Evolutionary conservation across 2,888 invertebrate genomes (phyloP).

Genomic region (Saturnia japonica): DNA sequence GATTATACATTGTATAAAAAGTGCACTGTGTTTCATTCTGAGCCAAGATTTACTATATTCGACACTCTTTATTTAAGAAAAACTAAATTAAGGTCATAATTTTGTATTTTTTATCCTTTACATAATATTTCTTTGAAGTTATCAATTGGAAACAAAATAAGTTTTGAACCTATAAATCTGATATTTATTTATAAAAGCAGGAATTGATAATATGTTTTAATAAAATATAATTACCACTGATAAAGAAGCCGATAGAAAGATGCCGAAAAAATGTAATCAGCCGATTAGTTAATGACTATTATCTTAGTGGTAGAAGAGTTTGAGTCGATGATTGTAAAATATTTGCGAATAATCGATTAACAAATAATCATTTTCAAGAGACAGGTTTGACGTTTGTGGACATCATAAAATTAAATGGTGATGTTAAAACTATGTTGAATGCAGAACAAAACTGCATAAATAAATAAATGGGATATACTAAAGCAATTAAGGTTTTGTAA

Average conservation of each 20-base stretch:
- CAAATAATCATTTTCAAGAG: background rate
- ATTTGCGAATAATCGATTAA: background rate
- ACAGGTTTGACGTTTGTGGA: background rate
- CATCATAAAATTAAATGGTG: background rate
- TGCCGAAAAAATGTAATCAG: background rate
- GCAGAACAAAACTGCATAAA: background rate
- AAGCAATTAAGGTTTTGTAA: background rate
- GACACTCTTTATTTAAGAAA: no score
- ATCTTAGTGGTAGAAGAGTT: background rate
- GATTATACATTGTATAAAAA: no score
- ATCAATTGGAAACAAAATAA: background rate
- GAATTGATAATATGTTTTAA: background rate
- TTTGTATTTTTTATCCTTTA: background rate
- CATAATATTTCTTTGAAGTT: background rate
- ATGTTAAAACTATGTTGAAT: background rate
- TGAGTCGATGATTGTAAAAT: background rate
- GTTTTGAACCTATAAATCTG: background rate
- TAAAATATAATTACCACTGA: background rate
- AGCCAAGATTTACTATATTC: no score
- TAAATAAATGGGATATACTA: no score
- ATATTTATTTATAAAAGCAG: background rate
- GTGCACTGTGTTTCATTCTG: no score
- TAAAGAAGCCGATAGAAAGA: background rate
- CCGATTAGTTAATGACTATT: background rate
- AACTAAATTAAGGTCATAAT: no score